Conservation (phyloP, 2,797 vertebrate genomes). For the Kryptopterus vitreolus region DNA sequence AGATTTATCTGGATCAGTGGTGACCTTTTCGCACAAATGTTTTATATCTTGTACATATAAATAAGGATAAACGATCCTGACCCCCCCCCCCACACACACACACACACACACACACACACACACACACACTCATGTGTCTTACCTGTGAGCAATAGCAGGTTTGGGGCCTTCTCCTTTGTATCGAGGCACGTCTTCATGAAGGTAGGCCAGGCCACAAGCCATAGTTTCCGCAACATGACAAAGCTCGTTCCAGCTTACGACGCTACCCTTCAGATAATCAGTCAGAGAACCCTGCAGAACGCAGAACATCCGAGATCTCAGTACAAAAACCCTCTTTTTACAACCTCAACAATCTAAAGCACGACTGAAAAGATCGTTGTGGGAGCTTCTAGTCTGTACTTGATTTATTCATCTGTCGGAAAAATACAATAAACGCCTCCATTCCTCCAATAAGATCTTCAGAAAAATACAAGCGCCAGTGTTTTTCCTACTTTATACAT, state of each 20-base stretch:
- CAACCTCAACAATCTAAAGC: no score
- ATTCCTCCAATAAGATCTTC: no score
- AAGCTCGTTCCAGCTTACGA: slow-evolving; percentile 86
- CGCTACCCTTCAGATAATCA: slow-evolving; percentile 90
- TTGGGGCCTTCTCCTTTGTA: slow-evolving; percentile 89
- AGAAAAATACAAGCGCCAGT: not conserved
- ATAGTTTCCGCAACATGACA: slow-evolving; percentile 89
- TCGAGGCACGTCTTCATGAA: slow-evolving; percentile 90
- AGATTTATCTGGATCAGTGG: no score
- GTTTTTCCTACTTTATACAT: not conserved
- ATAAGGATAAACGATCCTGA: not conserved
- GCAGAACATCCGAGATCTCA: slow-evolving; percentile 13
- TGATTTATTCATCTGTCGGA: not conserved
- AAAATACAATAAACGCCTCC: no score
- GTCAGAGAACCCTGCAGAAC: slow-evolving; percentile 86
- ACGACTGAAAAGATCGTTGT: no score
- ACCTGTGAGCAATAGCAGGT: slow-evolving; percentile 96
- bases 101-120: no score
- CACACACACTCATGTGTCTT: not conserved
- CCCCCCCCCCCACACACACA: no score
- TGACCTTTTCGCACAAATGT: no score
- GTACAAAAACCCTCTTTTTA: no score
- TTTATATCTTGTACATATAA: not conserved
- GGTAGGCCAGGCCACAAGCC: slow-evolving; percentile 87
- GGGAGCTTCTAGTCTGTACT: not conserved